Evolutionary conservation across 1,140 invertebrate genomes (phyloP), one percentile per base, ranked within the genome.

Genomic region (Tetramorium simillimum): DNA sequence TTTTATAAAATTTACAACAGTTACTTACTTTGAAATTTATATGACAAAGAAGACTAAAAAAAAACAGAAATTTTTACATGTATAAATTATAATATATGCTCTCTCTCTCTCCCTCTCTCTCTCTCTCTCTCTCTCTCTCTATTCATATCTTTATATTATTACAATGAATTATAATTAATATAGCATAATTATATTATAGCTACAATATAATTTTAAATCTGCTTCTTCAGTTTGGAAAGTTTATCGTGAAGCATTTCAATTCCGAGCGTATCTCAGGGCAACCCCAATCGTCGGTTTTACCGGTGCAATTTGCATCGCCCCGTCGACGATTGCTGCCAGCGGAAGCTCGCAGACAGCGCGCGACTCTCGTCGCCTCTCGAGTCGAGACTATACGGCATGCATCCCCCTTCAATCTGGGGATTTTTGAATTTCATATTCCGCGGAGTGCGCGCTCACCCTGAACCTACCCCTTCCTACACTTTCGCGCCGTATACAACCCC

Each of bases 371-470:
- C 40, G 80, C 51, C 67, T 82, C 67, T 73, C 80, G 56, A 73
- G 75, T 73, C 80, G 56, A 73, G 75, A 80, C 58, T 37, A 46
- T 37, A 28, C 56, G 43, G 14, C 46, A 40, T 51, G 40, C 63
- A 43, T 53, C 73, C 28, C 76, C 49, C 65, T 86, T 88, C 86
- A 77, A 80, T 82, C 58, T 33, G n/a, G 65, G 77, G 77, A 85
- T 91, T 88, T 88, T 90, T 84, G 76, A 91, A 91, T 90, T 90
- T 90, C 89, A 91, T 90, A 90, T 91, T 90, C 88, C 76, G 18
- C 33, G 72, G 40, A 58, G 70, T 49, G 37, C 75, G 58, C 72
- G 24, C 80, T 84, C 80, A 84, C 80, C 28, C 86, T 51, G 73
- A 21, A 53, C 43, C 67, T 43, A 72, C 67, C 80, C 60, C 67